Conservation (phyloP, 2,113 vertebrate genomes). For the Pachyramphus minor region DNA sequence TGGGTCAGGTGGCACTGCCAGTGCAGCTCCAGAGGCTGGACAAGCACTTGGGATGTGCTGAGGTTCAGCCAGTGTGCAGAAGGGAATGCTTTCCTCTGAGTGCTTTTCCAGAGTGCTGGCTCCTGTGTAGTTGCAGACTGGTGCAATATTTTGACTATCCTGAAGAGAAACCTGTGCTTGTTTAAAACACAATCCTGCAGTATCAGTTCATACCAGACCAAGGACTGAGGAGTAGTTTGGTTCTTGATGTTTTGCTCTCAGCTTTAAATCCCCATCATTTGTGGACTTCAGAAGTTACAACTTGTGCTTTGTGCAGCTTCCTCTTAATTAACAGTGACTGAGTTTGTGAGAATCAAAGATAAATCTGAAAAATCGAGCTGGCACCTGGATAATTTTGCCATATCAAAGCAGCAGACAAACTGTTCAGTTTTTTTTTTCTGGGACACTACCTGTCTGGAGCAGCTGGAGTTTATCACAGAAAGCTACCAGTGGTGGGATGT, state of each 20-base stretch:
- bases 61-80: background rate
- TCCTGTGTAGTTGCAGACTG: background rate
- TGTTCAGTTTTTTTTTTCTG: background rate
- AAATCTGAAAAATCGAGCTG: background rate
- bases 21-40: background rate
- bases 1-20: rapidly evolving
- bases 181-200: background rate
- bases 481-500: background rate
- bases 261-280: background rate
- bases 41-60: background rate
- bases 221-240: background rate
- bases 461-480: background rate
- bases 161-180: background rate
- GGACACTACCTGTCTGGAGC: background rate
- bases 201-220: background rate
- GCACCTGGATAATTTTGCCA: background rate
- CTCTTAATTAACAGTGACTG: background rate
- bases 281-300: background rate
- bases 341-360: background rate
- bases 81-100: background rate
- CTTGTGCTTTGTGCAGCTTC: background rate
- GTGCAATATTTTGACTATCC: background rate
- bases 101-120: background rate
- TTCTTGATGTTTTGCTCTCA: background rate
- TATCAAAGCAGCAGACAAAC: background rate